These are phyloP conservation scores for Notarius lentiginosus DNA, from an alignment of 2,113 vertebrate genomes.

Conservation along the genomic window DNA sequence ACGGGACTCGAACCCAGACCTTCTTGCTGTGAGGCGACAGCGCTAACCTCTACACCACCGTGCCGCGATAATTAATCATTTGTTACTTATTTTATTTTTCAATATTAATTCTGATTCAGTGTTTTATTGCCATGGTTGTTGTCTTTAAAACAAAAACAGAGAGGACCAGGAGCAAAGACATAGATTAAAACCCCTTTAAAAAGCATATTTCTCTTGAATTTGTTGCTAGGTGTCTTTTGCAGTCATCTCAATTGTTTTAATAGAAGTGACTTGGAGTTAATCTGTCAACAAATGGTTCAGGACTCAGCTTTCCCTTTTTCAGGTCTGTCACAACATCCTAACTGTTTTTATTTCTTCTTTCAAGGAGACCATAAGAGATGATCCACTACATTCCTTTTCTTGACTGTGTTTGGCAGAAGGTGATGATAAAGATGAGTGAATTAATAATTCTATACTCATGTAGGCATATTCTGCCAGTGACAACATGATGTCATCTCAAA, in stretches of 20 bases:
- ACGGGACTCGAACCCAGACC: no score
- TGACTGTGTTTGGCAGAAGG: slow-evolving; percentile 55
- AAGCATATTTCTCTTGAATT: slow-evolving; percentile 31
- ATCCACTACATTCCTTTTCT: slow-evolving; percentile 60
- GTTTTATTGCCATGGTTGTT: neutral
- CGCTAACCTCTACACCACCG: no score
- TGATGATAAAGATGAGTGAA: slow-evolving; percentile 61
- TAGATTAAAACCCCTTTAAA: neutral
- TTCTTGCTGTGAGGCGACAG: no score
- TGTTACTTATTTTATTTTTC: neutral
- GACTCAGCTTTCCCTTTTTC: slow-evolving; percentile 58
- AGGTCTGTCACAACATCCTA: slow-evolving; percentile 60
- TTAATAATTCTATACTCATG: slow-evolving; percentile 44
- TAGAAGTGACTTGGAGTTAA: slow-evolving; percentile 53
- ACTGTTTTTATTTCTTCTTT: slow-evolving; percentile 61
- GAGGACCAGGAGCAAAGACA: neutral
- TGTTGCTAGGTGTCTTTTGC: slow-evolving; percentile 38
- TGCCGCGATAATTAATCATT: neutral
- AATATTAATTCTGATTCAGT: neutral
- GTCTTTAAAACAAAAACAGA: neutral
- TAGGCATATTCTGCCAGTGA: slow-evolving; percentile 34
- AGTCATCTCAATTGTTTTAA: slow-evolving; percentile 44
- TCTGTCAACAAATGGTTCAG: slow-evolving; percentile 64
- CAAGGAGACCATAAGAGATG: slow-evolving; percentile 56
- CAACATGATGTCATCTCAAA: slow-evolving; percentile 8